Base-by-base conservation (phyloP, 2,797 vertebrate species). In the Poecilia gillii region DNA sequence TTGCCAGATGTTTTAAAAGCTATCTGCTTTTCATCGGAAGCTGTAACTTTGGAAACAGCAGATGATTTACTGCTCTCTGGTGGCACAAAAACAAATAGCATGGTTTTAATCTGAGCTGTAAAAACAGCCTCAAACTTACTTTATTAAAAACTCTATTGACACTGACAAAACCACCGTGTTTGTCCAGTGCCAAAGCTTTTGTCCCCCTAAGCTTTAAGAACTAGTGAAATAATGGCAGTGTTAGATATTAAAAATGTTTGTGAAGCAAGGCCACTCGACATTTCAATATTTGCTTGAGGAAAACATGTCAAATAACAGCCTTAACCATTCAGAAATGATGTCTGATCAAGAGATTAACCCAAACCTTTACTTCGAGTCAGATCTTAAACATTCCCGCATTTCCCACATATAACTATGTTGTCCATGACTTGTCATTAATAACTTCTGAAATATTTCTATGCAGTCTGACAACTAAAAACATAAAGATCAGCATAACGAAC, bases 61-160 rank as follows among this genome's bases (percentile, higher is more conserved):
- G 28, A 33, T 9, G 59, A 14, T 80, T 74, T 62, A 47, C 28
- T 77, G 45, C 72, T 64, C 51, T 74, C 71, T 51, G 33, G 33
- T 80, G 82, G 78, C 20, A 25, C 9, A 68, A 31, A 59, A 14
- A 49, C 8, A 14, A 71, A 64, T 16, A 20, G 36, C 57, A 47
- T 25, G 16, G 2, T 39, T 68, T 23, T 36, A 23, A 49, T 4
- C 45, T 11, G 33, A 66, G 36, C 16, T 6, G 1, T 31, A 18
- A 7, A 62, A 62, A 55, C 53, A 59, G 14, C 12, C 1, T 31
- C 53, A 59, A 7, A 6, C 28, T 62, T 62, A 33, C 16, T 33
- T 31, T 28, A 2, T 6, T 2, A 16, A 33, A 62, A 16, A 33
- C 4, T 59, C 25, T 14, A 4, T 3, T 20, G 3, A 39, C 36